Evolutionary conservation across 2,888 invertebrate genomes (phyloP), one percentile per base, ranked within the genome.

Genomic region (Neoascia interrupta): DNA sequence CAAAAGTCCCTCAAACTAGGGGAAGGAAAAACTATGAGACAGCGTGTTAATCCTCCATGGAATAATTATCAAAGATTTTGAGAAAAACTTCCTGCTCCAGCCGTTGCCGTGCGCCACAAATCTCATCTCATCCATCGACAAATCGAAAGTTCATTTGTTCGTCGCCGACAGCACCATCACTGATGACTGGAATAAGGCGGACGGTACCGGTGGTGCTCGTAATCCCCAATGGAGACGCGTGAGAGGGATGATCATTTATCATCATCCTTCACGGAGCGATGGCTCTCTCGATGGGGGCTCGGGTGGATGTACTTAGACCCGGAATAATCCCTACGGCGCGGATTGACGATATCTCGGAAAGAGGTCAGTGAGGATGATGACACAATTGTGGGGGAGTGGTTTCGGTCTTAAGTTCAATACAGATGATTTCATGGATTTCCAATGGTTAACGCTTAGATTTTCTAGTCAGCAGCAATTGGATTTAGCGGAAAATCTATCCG

Each of bases 241-340:
- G 53, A 76, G 53, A 72, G 41, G 64, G 64, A 76, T 76, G 76
- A 72, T 76, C 72, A 76, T 76, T 76, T 76, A 76, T 76, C 76
- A 76, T 76, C 64, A 64, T 74, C 53, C 53, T 68, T 74, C 60
- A 53, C 37, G 43, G 37, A 39, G 63, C 36, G 34, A 28, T 43
- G 56, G 43, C 28, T 43, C 36, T 36, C 16, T 19, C 21, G 16
- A 34, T 74, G 43, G 28, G n/a, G n/a, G 13, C 31, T 10, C 37
- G 18, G 47, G 8, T 15, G 16, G 41, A 43, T 19, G 49, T 45
- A 37, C 45, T 45, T 45, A 31, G 37, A 26, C 16, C 34, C 37
- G 23, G 56, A 41, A 47, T 74, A 75, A 75, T 75, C 74, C 64
- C 5, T 26, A 34, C 37, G 37, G n/a, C 41, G 56, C 31, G 54